phyloP scores from a whole-genome alignment of 2,113 vertebrate species.

The Chamaea fasciata region DNA sequence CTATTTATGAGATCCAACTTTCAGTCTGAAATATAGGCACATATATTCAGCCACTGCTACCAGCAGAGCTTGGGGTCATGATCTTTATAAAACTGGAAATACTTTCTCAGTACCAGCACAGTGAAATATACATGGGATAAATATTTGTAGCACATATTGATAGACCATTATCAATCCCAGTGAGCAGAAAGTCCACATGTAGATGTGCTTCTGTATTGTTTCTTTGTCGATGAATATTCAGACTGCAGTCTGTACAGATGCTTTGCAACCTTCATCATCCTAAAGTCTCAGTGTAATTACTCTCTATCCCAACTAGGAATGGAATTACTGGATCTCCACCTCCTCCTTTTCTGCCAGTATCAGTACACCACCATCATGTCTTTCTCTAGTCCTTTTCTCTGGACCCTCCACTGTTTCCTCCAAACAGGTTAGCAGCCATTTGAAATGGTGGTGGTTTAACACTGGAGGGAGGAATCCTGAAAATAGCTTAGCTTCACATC shows the following conservation, averaged over 20 bases:
- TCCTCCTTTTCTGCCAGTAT: background rate
- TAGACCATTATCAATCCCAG: background rate
- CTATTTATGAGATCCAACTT: background rate
- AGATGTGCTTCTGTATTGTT: background rate
- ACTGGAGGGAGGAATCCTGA: background rate
- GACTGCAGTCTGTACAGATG: background rate
- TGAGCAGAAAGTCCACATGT: background rate
- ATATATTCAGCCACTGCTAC: background rate
- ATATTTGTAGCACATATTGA: background rate
- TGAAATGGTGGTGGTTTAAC: background rate
- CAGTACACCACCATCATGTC: rapidly evolving
- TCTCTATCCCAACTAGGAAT: background rate
- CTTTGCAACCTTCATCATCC: background rate
- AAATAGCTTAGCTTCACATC: background rate
- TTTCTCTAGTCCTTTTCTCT: background rate
- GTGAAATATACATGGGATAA: background rate
- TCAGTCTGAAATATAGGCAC: background rate
- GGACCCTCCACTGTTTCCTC: background rate
- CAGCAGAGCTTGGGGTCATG: background rate
- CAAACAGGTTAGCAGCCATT: background rate
- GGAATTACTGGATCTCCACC: background rate
- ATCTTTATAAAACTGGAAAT: background rate
- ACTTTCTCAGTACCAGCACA: background rate
- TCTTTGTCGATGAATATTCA: background rate
- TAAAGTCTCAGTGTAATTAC: background rate